Conservation (phyloP, 2,113 vertebrate species). For the Nanorana parkeri region DNA sequence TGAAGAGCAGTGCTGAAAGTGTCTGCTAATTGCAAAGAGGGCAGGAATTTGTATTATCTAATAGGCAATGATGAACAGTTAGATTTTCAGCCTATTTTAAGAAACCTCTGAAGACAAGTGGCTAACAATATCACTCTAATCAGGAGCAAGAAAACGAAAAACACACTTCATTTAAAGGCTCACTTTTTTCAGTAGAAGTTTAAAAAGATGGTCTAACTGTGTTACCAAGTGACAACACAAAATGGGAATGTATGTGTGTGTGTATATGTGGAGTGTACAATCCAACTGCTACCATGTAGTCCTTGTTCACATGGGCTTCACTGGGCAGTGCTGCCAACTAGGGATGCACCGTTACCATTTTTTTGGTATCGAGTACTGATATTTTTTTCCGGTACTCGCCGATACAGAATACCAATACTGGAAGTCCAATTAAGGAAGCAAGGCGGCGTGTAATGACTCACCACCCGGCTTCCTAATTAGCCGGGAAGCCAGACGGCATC, state of each 20-base stretch:
- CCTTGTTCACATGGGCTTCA: no score
- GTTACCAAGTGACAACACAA: not conserved
- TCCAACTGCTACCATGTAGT: no score
- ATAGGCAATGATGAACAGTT: slow-evolving; percentile 52
- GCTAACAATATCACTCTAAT: slow-evolving; percentile 50
- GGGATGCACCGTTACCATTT: no score
- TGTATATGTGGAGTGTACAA: no score
- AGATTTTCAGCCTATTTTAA: slow-evolving; percentile 47
- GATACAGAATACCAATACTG: no score
- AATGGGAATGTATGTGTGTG: not conserved
- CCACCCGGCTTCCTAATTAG: no score
- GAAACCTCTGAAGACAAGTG: slow-evolving; percentile 51
- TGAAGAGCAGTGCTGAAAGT: slow-evolving; percentile 16
- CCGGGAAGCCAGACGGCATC: no score
- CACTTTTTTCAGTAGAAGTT: not conserved
- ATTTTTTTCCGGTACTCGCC: no score
- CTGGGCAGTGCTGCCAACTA: no score
- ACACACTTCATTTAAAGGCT: slow-evolving; percentile 26
- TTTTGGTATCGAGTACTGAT: no score
- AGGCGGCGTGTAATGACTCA: no score
- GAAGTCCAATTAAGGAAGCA: no score
- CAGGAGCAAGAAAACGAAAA: slow-evolving; percentile 19
- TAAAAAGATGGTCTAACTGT: slow-evolving; percentile 1
- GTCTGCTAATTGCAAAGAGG: slow-evolving; percentile 53
- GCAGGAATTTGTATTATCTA: slow-evolving; percentile 50